Evolutionary conservation across 2,797 vertebrate species (phyloP).

Genomic region (Semaprochilodus insignis): DNA sequence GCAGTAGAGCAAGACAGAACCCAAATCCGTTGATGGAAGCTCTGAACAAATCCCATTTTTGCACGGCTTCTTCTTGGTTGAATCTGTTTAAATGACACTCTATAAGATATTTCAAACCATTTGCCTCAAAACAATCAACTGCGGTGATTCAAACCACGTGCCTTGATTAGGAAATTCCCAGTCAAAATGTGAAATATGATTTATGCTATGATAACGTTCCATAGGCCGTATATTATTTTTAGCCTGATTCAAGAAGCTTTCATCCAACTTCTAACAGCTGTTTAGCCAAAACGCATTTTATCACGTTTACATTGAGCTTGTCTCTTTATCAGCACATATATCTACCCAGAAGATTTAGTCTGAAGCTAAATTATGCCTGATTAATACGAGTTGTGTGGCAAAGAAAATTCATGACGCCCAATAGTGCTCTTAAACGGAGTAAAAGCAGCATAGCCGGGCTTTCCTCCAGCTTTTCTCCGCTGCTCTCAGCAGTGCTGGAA

Average conservation of each 20-base stretch:
- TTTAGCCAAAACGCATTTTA: conserved; percentile 17
- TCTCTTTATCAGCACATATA: conserved; percentile 47
- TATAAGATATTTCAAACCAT: not conserved
- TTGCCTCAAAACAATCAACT: not conserved
- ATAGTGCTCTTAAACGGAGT: conserved; percentile 35
- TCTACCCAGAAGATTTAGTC: conserved; percentile 47
- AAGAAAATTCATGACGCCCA: conserved; percentile 41
- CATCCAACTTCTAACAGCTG: not conserved
- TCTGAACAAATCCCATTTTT: conserved; percentile 24
- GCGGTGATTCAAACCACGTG: not conserved
- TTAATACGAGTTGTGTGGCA: conserved; percentile 45
- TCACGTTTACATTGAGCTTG: conserved; percentile 19
- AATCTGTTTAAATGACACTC: not conserved
- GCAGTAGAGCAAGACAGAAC: conserved; percentile 39
- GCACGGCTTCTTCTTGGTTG: not conserved
- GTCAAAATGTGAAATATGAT: conserved; percentile 6
- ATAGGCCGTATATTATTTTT: conserved; percentile 2
- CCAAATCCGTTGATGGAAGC: conserved; percentile 59
- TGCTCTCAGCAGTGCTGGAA: conserved; percentile 55
- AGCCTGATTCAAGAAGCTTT: not conserved
- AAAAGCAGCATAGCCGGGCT: conserved; percentile 37
- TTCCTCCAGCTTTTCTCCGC: conserved; percentile 52
- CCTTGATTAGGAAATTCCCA: conserved; percentile 10
- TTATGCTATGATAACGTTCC: not conserved
- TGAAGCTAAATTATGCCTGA: conserved; percentile 36